Percentiles rank a stretch among this genome's conserved stretches.
These are phyloP conservation scores for Cercopithecus hamlyni DNA, from an alignment of 2,797 vertebrate species.

Conservation along the genomic window DNA sequence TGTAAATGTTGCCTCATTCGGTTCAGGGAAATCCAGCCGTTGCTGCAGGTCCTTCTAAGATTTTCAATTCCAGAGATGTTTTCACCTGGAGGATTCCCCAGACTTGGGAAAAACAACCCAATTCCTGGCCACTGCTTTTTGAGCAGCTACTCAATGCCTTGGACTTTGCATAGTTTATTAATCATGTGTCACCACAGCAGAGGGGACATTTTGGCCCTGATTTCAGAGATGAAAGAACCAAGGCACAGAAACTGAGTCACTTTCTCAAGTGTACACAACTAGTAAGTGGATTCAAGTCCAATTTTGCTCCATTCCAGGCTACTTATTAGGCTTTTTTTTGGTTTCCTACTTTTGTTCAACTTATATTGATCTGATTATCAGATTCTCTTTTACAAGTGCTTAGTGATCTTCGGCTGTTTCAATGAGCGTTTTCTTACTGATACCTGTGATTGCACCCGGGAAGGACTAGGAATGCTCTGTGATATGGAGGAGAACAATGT, in stretches of 20 bases:
- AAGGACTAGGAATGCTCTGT: rapidly evolving
- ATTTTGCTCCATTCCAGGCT: neutral
- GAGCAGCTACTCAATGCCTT: neutral
- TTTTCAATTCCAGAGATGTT: neutral
- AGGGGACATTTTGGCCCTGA: rapidly evolving
- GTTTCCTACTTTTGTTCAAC: neutral
- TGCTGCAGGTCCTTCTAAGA: neutral
- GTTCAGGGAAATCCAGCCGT: neutral
- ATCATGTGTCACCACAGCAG: neutral
- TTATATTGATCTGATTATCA: neutral
- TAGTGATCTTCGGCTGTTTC: neutral
- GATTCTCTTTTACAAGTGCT: neutral
- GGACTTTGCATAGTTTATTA: rapidly evolving
- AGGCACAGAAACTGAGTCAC: neutral
- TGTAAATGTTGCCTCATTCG: neutral
- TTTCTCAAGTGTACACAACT: neutral
- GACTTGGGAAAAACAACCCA: neutral
- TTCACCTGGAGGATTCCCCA: neutral
- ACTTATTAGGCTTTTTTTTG: too few relatives aligned
- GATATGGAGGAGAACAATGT: neutral
- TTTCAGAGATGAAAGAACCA: neutral
- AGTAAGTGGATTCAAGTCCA: neutral
- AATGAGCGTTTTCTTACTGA: neutral
- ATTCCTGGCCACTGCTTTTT: neutral
- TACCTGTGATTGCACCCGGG: rapidly evolving